Evolutionary conservation across 1,140 invertebrate species (phyloP), one percentile per base, ranked within the genome.

Genomic region (Lordiphosa mommai): DNA sequence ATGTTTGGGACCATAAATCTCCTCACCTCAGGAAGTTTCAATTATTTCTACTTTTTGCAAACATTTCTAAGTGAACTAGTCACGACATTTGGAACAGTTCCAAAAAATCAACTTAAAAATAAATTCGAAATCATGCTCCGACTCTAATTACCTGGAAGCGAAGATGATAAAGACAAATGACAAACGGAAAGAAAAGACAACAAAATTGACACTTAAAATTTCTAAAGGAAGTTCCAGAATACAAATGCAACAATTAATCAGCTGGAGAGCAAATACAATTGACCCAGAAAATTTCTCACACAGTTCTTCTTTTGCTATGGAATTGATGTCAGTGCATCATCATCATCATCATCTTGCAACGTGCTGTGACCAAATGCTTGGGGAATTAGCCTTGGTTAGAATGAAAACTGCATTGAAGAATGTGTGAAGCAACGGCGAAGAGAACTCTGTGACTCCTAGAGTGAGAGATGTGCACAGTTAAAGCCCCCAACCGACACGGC

Each of bases 51-150:
- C 8, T 12, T 41, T 32, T 70, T 57, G 66, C 67, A 63, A 69
- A 48, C 70, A 73, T 74, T 74, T 76, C 49, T 65, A 47, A 65
- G 68, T 48, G 43, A 69, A 80, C 66, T 47, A 77, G 64, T 79
- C 74, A 80, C 73, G 74, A 48, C 70, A 80, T 80, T 79, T 79
- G 73, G 73, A 79, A 80, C 63, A 57, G 38, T 73, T 80, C 73
- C 73, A 77, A 77, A 64, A 69, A 69, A 79, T 49, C 34, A 67
- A 59, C 38, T 37, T 12, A 66, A 61, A 70, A 66, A 66, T 72
- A 72, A 38, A 66, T 37, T 32, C 20, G 8, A 34, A 69, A 44
- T 41, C 49, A 29, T 40, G 43, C 59, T 44, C 40, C 57, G 36
- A 61, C 61, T 76, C 73, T 77, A 77, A 77, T 77, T 77, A 77